phyloP scores from a whole-genome alignment of 2,888 invertebrate genomes.

The Agapostemon virescens region DNA sequence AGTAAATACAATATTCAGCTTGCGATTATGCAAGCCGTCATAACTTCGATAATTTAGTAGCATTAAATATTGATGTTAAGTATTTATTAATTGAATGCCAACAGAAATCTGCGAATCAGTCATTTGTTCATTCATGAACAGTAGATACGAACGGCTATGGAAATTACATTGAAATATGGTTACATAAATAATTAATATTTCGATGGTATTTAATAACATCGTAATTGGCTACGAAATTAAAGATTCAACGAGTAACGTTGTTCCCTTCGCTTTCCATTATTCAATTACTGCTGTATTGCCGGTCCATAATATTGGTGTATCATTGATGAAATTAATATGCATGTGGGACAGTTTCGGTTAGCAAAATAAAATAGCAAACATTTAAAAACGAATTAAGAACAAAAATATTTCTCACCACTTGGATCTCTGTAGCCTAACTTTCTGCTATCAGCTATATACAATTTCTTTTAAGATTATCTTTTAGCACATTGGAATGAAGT shows the following conservation, averaged over 20 bases:
- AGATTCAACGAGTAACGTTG: slow-evolving; percentile 2
- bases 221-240: slow-evolving; percentile 20
- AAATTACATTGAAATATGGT: slow-evolving; percentile 18
- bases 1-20: background rate
- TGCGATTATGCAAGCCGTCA: background rate
- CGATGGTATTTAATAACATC: background rate
- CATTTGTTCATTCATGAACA: slow-evolving; percentile 2
- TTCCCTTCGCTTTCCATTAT: background rate
- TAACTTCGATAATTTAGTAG: background rate
- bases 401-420: background rate
- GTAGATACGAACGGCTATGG: background rate
- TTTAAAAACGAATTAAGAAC: background rate
- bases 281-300: slow-evolving; percentile 4
- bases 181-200: slow-evolving; percentile 30
- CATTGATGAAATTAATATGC: slow-evolving; percentile 1
- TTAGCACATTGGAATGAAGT: too few relatives aligned
- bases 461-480: too few relatives aligned
- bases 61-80: slow-evolving; percentile 15
- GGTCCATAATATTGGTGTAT: background rate
- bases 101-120: slow-evolving; percentile 13
- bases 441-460: too few relatives aligned
- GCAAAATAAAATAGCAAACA: background rate
- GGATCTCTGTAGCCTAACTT: background rate
- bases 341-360: background rate
- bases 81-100: slow-evolving; percentile 24